A percentile compares a stretch with the other conserved stretches of the same genome.
These are phyloP conservation scores for Drosophila longiperda DNA, from an alignment of 2,888 invertebrate genomes.

Conservation along the genomic window DNA sequence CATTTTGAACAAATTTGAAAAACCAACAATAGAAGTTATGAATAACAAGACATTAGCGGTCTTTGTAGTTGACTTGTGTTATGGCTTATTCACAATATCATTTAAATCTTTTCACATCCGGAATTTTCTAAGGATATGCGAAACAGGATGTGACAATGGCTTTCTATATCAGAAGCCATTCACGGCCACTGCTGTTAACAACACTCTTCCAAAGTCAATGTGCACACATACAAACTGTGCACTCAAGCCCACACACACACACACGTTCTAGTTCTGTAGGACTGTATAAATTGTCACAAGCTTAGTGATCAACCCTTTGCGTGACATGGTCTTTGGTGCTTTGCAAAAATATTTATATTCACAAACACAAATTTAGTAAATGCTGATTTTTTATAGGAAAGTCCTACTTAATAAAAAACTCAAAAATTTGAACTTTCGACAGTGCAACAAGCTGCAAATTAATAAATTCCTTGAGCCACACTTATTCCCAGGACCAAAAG, in stretches of 20 bases:
- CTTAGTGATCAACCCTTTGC: conserved; percentile 24
- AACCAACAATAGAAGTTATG: conserved; percentile 41
- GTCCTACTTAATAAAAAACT: background rate
- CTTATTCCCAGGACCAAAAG: background rate
- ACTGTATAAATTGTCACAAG: background rate
- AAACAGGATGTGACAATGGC: conserved; percentile 79
- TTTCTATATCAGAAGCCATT: conserved; percentile 73
- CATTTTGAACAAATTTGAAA: conserved; percentile 17
- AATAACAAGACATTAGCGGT: conserved; percentile 47
- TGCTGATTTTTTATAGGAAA: background rate
- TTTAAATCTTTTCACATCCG: conserved; percentile 60
- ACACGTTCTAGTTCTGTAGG: background rate
- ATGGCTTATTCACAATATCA: conserved; percentile 41
- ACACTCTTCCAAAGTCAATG: conserved; percentile 20
- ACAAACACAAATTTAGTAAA: conserved; percentile 3
- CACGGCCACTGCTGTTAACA: conserved; percentile 24
- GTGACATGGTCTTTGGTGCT: background rate
- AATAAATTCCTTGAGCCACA: background rate
- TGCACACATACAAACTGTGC: conserved; percentile 7
- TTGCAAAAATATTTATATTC: background rate
- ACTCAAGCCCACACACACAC: conserved; percentile 1
- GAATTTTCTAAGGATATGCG: conserved; percentile 60
- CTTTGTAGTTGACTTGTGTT: conserved; percentile 30
- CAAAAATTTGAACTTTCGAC: background rate
- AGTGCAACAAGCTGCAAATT: background rate